These are phyloP conservation scores for Penaeus japonicus DNA, from an alignment of 1,140 invertebrate genomes.

Conservation along the genomic window DNA sequence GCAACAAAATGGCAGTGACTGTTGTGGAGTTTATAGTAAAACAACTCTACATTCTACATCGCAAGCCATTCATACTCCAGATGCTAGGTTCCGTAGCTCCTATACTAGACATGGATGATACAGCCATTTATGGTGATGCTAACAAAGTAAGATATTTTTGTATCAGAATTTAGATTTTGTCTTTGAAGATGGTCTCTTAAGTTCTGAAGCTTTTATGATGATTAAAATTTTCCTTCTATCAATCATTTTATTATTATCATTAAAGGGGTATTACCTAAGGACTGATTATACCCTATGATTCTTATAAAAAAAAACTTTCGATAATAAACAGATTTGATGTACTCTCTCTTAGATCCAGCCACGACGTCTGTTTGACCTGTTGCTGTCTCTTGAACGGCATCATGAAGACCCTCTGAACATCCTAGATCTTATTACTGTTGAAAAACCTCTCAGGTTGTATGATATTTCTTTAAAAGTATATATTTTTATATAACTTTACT, in stretches of 20 bases:
- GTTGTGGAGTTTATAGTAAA: conserved; percentile 98
- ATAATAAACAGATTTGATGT: neutral
- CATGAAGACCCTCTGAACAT: conserved; percentile 94
- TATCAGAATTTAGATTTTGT: neutral
- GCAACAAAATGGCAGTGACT: conserved; percentile 91
- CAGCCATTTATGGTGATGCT: conserved; percentile 84
- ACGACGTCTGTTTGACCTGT: conserved; percentile 87
- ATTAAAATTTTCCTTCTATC: too few species aligned
- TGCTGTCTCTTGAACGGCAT: conserved; percentile 89
- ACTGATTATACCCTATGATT: neutral
- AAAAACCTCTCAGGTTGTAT: conserved; percentile 85
- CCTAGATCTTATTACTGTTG: conserved; percentile 92
- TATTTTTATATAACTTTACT: neutral
- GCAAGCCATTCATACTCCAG: conserved; percentile 98
- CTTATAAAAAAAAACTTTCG: neutral
- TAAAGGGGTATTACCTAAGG: too few species aligned
- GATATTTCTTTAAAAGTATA: neutral
- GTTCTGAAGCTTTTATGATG: too few species aligned
- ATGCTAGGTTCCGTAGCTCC: conserved; percentile 98
- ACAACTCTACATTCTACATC: conserved; percentile 97
- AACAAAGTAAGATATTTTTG: conserved; percentile 74
- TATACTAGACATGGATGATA: conserved; percentile 92
- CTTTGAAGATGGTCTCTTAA: too few species aligned
- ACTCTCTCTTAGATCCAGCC: conserved; percentile 77
- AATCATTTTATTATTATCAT: too few species aligned